Evolutionary conservation across 2,113 vertebrate genomes (phyloP), one percentile per base, ranked within the genome.

Genomic region (Nothocercus julius): DNA sequence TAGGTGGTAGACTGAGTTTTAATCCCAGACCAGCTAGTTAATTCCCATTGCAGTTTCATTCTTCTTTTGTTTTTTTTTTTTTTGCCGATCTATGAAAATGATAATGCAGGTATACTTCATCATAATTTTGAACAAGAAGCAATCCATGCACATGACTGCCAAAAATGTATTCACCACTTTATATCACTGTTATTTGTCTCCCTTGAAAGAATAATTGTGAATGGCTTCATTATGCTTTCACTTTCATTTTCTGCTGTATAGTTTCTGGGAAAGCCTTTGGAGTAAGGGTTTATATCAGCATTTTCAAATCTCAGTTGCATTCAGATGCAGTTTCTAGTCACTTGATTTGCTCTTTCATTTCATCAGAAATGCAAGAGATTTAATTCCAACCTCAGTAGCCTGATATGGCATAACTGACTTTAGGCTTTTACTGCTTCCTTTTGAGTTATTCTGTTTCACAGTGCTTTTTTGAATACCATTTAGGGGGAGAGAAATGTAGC

Each of bases 221-320:
- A 19, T 79, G 69, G 19, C 66, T 93, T 93, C 80, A 40, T 91
- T 70, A 27, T 27, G 91, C 91, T 97, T 97, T 97, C 93, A 59
- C 90, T 97, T 97, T 97, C 90, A 95, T 88, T 96, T 96, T 96
- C 62, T 66, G 21, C 90, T 49, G 44, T 70, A 25, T 1, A 75
- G 69, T 94, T 49, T 62, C 70, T 25, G 34, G 53, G 47, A 53
- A 89, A 89, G 47, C 14, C 66, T 92, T 89, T 75, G 80, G 78
- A 82, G 73, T 72, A n/a, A 32, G 44, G 45, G 56, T 32, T 87
- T 40, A 0, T 42, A 4, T 68, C 67, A 7, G 27, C 16, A 1
- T 27, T 49, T 82, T 77, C n/a, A 19, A 20, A 61, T 86, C 78
- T 56, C 56, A 32, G 36, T 47, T 38, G 72, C 16, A 0, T 68